Base-by-base conservation (phyloP, 1,140 invertebrate genomes). In the Theocolax elegans region DNA sequence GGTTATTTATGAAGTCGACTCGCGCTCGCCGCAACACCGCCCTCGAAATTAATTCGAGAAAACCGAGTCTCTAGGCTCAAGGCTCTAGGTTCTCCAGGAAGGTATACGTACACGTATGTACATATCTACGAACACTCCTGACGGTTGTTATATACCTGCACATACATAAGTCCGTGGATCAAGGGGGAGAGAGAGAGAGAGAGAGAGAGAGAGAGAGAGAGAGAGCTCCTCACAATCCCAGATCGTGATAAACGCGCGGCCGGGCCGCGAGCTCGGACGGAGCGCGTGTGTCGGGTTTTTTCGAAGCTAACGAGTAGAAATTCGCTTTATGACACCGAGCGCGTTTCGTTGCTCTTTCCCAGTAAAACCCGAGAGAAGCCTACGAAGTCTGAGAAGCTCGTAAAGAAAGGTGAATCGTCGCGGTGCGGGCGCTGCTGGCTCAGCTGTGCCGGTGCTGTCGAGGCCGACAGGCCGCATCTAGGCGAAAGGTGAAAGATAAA, bases 251-350 rank as follows among this genome's bases (percentile, higher is more conserved):
- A 35, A 2, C 23, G 21, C 15, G 15, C 3, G 25, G n/a, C 23
- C 19, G 42, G 29, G 31, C 10, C 4, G 31, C 4, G 10, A 35
- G 10, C 10, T 10, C 10, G 4, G 4, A 6, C 31, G 4, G 19
- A 29, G 25, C 42, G 48, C 38, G 23, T 27, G 19, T 40, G 35
- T 1, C 13, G 17, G 31, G 15, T 54, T 53, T 65, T 65, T 65
- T 54, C 9, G 15, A 29, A 65, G 29, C 21, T 51, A 65, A 53
- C 51, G 51, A 66, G 53, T 66, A 66, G 64, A 66, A 66, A 66
- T 66, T 54, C 51, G 51, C 40, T 56, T 66, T 54, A 56, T 54
- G 49, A 66, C 64, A 46, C 44, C 31, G 10, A 35, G 31, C 31
- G 4, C 10, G 31, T 10, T 35, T 6, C 31, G 31, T 35, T 35